phyloP scores from a whole-genome alignment of 2,113 vertebrate species.

The Rattus rattus region DNA sequence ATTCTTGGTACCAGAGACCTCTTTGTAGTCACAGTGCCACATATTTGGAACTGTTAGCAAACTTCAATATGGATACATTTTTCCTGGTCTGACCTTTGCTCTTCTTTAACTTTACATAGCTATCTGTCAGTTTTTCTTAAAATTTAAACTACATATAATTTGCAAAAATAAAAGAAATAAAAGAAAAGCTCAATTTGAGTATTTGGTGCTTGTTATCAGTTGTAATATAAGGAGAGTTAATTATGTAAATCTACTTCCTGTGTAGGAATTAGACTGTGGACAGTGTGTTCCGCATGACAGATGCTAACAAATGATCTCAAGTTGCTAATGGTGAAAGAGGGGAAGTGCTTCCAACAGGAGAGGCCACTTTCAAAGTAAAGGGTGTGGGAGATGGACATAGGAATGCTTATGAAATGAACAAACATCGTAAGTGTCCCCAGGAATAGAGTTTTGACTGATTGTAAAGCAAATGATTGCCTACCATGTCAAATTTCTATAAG shows the following conservation, averaged over 20 bases:
- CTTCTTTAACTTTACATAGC: neutral
- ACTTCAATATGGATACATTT: neutral
- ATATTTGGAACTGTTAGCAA: neutral
- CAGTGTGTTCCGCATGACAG: neutral
- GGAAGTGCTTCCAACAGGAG: neutral
- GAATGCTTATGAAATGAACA: neutral
- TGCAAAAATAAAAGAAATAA: neutral
- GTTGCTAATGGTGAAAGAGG: neutral
- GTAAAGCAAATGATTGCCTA: neutral
- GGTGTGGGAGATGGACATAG: neutral
- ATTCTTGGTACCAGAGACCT: neutral
- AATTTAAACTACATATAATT: neutral
- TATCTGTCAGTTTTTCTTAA: neutral
- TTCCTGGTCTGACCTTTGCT: neutral
- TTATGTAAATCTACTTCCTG: neutral
- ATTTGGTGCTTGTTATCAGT: neutral
- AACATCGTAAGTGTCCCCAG: neutral
- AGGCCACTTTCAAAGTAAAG: neutral
- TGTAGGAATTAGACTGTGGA: neutral
- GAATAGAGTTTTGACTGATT: neutral
- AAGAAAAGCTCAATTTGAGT: neutral
- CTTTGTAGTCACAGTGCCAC: neutral
- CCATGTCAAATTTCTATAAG: neutral
- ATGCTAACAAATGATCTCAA: neutral
- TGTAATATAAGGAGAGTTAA: neutral